Evolutionary conservation across 2,113 vertebrate genomes (phyloP).

Genomic region (Romanogobio albipinnatus): DNA sequence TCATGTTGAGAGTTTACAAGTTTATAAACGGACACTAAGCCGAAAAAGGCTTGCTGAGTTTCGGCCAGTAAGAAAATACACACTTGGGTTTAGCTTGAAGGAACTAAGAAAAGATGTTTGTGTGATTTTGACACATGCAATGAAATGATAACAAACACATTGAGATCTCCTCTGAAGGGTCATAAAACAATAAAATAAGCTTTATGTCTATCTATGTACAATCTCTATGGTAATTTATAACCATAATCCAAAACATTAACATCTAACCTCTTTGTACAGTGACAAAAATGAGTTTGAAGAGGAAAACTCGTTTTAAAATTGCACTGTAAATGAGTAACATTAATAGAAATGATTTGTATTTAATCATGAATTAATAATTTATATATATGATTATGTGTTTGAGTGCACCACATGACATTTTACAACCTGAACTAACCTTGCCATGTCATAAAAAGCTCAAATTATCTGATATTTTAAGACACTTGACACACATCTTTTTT

Average conservation of each 20-base stretch:
- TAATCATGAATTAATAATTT: background rate
- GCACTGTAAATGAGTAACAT: background rate
- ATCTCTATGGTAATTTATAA: background rate
- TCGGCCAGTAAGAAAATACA: constrained; percentile 41
- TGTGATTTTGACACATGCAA: constrained; percentile 28
- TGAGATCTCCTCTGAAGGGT: constrained; percentile 5
- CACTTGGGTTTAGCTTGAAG: constrained; percentile 6
- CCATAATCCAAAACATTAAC: constrained; percentile 5
- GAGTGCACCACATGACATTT: background rate
- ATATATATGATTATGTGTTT: background rate
- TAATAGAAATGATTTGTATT: background rate
- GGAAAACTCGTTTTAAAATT: background rate
- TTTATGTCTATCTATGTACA: background rate
- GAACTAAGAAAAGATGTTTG: constrained; percentile 28
- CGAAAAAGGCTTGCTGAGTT: constrained; percentile 51
- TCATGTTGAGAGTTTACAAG: constrained; percentile 58
- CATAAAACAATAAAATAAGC: constrained; percentile 30
- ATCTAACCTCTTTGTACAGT: constrained; percentile 3
- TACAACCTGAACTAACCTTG: background rate
- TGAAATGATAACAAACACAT: constrained; percentile 46
- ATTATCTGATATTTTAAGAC: background rate
- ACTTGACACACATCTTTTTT: background rate
- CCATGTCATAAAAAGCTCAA: background rate
- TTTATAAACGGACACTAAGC: constrained; percentile 60
- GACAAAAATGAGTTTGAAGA: background rate